Evolutionary conservation across 2,113 vertebrate genomes (phyloP).

Genomic region (Platysternon megacephalum): DNA sequence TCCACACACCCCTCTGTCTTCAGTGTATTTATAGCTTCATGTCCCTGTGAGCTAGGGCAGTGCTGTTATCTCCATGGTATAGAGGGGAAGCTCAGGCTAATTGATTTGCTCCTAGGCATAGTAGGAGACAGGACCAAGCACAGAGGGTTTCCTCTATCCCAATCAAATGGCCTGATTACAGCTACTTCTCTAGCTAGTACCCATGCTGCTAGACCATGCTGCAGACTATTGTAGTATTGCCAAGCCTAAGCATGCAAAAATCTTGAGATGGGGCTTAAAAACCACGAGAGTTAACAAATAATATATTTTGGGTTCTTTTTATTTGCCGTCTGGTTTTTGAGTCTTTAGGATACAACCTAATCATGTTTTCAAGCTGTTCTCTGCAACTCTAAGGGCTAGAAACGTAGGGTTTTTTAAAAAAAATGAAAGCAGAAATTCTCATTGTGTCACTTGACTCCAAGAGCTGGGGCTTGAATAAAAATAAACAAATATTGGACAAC

Average conservation of each 20-base stretch:
- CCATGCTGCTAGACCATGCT: neutral
- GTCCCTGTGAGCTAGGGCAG: neutral
- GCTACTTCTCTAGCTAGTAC: neutral
- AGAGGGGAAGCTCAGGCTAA: neutral
- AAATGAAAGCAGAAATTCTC: neutral
- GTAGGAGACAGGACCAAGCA: neutral
- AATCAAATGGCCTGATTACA: neutral
- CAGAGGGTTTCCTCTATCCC: neutral
- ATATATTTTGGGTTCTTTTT: neutral
- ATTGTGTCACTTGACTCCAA: neutral
- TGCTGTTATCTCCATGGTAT: neutral
- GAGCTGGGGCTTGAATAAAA: neutral
- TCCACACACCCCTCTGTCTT: neutral
- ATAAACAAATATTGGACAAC: neutral
- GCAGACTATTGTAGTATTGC: neutral
- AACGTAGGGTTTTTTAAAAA: neutral
- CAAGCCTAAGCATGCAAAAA: neutral
- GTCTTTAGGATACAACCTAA: neutral
- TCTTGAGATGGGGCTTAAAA: neutral
- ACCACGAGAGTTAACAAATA: neutral
- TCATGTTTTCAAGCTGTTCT: neutral
- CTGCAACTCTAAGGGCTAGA: neutral
- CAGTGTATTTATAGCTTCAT: neutral
- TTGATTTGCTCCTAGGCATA: neutral
- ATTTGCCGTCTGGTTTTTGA: neutral